phyloP scores from a whole-genome alignment of 2,888 invertebrate genomes.

The Clostera curtula region DNA sequence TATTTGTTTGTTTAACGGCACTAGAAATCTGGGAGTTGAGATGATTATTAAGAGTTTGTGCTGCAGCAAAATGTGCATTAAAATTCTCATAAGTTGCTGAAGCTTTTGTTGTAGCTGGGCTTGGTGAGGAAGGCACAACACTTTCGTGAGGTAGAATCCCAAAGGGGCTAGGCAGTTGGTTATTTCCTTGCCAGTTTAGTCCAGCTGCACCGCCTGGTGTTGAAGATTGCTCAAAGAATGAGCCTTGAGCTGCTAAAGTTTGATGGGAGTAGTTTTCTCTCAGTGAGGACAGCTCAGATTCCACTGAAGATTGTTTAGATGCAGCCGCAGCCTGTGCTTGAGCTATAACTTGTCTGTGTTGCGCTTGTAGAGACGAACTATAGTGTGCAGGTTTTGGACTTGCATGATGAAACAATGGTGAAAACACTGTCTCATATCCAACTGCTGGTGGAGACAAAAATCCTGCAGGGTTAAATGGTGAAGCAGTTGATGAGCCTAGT shows the following conservation, averaged over 20 bases:
- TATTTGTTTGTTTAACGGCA: slow-evolving; percentile 71
- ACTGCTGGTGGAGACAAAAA: slow-evolving; percentile 85
- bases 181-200: slow-evolving; percentile 84
- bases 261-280: slow-evolving; percentile 78
- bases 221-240: slow-evolving; percentile 80
- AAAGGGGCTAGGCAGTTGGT: slow-evolving; percentile 81
- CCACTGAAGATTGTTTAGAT: slow-evolving; percentile 72
- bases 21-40: slow-evolving; percentile 78
- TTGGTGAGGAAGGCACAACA: slow-evolving; percentile 79
- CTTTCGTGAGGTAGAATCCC: slow-evolving; percentile 87
- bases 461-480: slow-evolving; percentile 80
- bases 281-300: slow-evolving; percentile 72
- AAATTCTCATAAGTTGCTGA: slow-evolving; percentile 79
- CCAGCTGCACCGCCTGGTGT: slow-evolving; percentile 65
- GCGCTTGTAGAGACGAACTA: slow-evolving; percentile 77
- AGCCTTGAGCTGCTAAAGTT: slow-evolving; percentile 73
- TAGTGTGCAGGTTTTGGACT: slow-evolving; percentile 84
- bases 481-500: slow-evolving; percentile 76
- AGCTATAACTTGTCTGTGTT: slow-evolving; percentile 81
- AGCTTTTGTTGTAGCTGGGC: slow-evolving; percentile 75
- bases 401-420: slow-evolving; percentile 87
- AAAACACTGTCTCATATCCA: slow-evolving; percentile 87
- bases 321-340: slow-evolving; percentile 72
- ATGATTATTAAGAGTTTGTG: slow-evolving; percentile 78
- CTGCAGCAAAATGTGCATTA: slow-evolving; percentile 81